phyloP scores from a whole-genome alignment of 2,888 invertebrate species.

The Lymantria monacha region DNA sequence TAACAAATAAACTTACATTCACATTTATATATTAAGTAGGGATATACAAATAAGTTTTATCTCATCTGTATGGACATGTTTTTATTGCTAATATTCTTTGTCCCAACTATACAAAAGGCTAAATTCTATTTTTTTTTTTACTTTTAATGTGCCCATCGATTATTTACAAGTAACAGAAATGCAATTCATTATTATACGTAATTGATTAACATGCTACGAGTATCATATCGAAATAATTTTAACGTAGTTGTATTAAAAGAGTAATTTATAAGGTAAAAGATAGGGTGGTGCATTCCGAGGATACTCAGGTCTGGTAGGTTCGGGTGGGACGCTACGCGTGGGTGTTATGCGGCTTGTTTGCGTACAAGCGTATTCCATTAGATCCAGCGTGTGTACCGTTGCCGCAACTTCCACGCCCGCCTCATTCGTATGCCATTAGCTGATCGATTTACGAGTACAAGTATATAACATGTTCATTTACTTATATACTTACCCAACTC shows the following conservation, averaged over 20 bases:
- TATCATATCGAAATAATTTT: too few species aligned
- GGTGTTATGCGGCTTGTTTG: conserved; percentile 75
- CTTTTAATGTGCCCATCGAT: too few species aligned
- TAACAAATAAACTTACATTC: too few species aligned
- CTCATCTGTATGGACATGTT: too few species aligned
- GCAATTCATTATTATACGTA: too few species aligned
- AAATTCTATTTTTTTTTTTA: too few species aligned
- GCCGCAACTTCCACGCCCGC: conserved; percentile 67
- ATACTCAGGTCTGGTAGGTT: conserved; percentile 46
- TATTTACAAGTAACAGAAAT: too few species aligned
- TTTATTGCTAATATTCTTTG: too few species aligned
- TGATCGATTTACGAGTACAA: conserved; percentile 76
- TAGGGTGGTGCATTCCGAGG: conserved; percentile 37
- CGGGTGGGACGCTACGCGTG: conserved; percentile 44
- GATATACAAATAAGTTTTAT: too few species aligned
- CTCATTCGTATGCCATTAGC: conserved; percentile 80
- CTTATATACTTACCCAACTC: conserved; percentile 29
- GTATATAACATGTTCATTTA: conserved; percentile 48
- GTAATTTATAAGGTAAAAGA: conserved; percentile 13
- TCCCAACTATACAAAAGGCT: too few species aligned
- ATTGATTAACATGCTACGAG: too few species aligned
- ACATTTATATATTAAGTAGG: too few species aligned
- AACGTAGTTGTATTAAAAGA: conserved; percentile 28
- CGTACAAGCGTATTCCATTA: conserved; percentile 82
- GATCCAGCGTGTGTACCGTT: conserved; percentile 69